A percentile compares a stretch with the other conserved stretches of the same genome.
Conservation (phyloP, 2,888 invertebrate species). For the Lithosia quadra region DNA sequence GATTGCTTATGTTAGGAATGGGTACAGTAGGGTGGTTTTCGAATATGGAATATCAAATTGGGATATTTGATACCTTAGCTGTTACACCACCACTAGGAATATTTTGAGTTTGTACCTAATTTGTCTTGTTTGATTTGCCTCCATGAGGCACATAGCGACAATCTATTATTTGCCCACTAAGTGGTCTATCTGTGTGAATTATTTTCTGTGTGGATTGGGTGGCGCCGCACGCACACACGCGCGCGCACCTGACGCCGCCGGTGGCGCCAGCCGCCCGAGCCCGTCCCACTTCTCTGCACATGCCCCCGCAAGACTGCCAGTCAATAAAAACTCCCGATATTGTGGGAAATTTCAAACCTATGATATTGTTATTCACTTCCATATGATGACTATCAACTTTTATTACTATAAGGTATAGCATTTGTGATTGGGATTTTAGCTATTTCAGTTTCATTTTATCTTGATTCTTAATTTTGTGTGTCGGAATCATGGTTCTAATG, state of each 20-base stretch:
- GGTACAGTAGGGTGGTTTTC: background rate
- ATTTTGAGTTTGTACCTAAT: background rate
- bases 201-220: slow-evolving; percentile 56
- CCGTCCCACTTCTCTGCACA: slow-evolving; percentile 53
- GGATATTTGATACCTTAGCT: no score
- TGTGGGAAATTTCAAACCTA: slow-evolving; percentile 37
- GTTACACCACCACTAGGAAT: no score
- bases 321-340: slow-evolving; percentile 33
- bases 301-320: slow-evolving; percentile 58
- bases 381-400: background rate
- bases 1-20: background rate
- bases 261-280: slow-evolving; percentile 76
- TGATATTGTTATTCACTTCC: background rate
- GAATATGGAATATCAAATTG: background rate
- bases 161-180: slow-evolving; percentile 14
- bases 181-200: slow-evolving; percentile 39
- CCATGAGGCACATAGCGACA: slow-evolving; percentile 41
- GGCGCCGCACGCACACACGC: slow-evolving; percentile 85
- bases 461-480: background rate
- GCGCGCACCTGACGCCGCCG: slow-evolving; percentile 85
- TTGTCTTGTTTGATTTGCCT: slow-evolving; percentile 19
- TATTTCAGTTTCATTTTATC: background rate
- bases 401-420: background rate
- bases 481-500: background rate
- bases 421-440: no score